Conservation (phyloP, 2,113 vertebrate genomes). For the Nycticebus coucang region DNA sequence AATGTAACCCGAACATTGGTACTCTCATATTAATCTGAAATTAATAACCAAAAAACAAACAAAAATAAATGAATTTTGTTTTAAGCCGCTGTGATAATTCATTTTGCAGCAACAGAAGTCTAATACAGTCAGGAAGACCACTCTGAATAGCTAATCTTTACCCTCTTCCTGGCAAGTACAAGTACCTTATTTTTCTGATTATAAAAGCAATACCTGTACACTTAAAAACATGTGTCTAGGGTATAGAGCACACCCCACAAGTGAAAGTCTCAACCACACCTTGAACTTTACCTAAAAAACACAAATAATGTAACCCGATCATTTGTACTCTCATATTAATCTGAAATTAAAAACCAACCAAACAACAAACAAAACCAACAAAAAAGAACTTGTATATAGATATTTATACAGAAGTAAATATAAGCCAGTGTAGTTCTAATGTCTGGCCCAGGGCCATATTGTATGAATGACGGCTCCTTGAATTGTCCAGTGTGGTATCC, state of each 20-base stretch:
- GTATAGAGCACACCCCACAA: no score
- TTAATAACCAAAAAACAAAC: no score
- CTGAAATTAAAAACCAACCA: no score
- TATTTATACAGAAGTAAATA: neutral
- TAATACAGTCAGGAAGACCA: neutral
- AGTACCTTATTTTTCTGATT: neutral
- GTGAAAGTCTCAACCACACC: no score
- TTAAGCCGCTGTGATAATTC: neutral
- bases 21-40: no score
- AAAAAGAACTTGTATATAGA: neutral
- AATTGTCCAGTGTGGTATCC: neutral
- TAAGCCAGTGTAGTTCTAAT: neutral
- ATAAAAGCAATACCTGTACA: neutral
- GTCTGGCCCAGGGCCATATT: neutral
- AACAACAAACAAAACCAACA: no score
- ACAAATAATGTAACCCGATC: no score
- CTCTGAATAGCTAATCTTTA: neutral
- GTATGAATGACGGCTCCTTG: neutral
- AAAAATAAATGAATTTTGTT: neutral
- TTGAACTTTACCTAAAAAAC: no score
- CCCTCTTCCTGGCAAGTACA: neutral
- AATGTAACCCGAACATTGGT: no score
- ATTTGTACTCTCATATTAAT: no score
- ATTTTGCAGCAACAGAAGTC: neutral
- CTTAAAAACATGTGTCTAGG: neutral